phyloP scores from a whole-genome alignment of 2,888 invertebrate species.

The Phengaris arion region DNA sequence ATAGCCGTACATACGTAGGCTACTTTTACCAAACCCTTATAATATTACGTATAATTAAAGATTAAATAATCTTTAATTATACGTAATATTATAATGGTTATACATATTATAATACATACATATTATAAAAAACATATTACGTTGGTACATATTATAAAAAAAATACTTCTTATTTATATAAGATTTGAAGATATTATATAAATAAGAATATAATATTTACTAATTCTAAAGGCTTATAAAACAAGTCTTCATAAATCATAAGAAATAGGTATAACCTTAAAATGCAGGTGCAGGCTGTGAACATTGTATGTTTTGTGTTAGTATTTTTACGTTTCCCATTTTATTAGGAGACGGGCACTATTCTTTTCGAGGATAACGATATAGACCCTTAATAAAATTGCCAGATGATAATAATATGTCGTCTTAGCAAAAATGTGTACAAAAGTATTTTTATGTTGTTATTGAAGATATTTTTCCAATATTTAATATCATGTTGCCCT shows the following conservation, averaged over 20 bases:
- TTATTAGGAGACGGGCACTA: background rate
- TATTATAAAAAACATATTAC: too few relatives aligned
- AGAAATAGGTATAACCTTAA: background rate
- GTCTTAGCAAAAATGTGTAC: background rate
- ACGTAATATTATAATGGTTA: too few relatives aligned
- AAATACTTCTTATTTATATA: too few relatives aligned
- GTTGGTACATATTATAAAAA: too few relatives aligned
- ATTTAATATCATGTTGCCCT: background rate
- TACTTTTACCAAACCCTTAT: too few relatives aligned
- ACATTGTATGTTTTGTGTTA: background rate
- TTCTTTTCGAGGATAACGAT: conserved; percentile 9
- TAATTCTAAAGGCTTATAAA: background rate
- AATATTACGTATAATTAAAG: too few relatives aligned
- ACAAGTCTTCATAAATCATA: too few relatives aligned
- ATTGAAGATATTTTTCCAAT: conserved; percentile 3
- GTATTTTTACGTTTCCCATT: conserved; percentile 4
- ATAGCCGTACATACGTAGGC: background rate
- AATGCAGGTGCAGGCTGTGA: background rate
- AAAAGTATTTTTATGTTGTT: background rate
- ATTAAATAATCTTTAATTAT: too few relatives aligned
- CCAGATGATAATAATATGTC: background rate
- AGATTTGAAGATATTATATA: too few relatives aligned
- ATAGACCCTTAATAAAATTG: conserved; percentile 19
- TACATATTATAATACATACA: too few relatives aligned
- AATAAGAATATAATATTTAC: too few relatives aligned